phyloP scores from a whole-genome alignment of 2,888 invertebrate genomes.

The Parasteatoda lunata region DNA sequence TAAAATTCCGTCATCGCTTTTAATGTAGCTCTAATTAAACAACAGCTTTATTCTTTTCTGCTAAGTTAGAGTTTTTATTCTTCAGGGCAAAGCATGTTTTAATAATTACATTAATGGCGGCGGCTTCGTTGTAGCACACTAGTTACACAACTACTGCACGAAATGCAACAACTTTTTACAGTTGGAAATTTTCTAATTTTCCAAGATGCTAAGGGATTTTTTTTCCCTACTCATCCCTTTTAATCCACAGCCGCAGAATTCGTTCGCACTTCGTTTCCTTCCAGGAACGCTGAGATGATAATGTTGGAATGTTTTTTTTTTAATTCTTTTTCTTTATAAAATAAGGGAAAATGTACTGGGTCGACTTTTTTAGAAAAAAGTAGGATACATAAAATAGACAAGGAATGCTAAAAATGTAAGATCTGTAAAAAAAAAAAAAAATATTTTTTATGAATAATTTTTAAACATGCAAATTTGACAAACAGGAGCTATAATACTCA shows the following conservation, averaged over 20 bases:
- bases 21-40: conserved; percentile 69
- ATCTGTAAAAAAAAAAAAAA: background rate
- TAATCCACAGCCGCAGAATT: conserved; percentile 31
- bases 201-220: conserved; percentile 44
- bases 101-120: conserved; percentile 68
- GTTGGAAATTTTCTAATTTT: conserved; percentile 67
- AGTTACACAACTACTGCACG: conserved; percentile 63
- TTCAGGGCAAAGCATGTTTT: conserved; percentile 67
- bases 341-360: conserved; percentile 35
- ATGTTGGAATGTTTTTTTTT: conserved; percentile 10
- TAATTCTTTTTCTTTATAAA: conserved; percentile 21
- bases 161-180: conserved; percentile 65
- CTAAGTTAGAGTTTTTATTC: conserved; percentile 61
- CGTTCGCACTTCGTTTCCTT: conserved; percentile 54
- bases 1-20: conserved; percentile 69
- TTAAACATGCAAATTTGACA: too few species aligned
- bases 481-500: too few species aligned
- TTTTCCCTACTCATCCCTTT: conserved; percentile 3
- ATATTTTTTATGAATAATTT: background rate
- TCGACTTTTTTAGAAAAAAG: conserved; percentile 20
- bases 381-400: conserved; percentile 11
- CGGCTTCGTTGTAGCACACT: conserved; percentile 55
- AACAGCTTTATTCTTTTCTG: conserved; percentile 67
- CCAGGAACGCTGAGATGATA: conserved; percentile 52
- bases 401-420: conserved; percentile 45